phyloP scores from a whole-genome alignment of 2,113 vertebrate species.

The Xenopus tropicalis region UCB_Xtro_10.0 CM004446.2:57512501-57513000 shows the following conservation, averaged over 20 bases:
- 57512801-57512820: neutral
- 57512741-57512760: neutral
- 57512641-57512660: too few relatives aligned
- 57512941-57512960: constrained; percentile 33
- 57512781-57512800: too few relatives aligned
- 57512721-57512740: neutral
- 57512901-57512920: constrained; percentile 40
- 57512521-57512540: too few relatives aligned
- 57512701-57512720: neutral
- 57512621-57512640: too few relatives aligned
- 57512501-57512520: too few relatives aligned
- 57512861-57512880: constrained; percentile 23
- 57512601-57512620: too few relatives aligned
- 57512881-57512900: constrained; percentile 33
- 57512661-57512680: too few relatives aligned
- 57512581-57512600: too few relatives aligned
- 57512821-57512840: constrained; percentile 19
- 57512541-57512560: constrained; percentile 10
- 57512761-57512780: too few relatives aligned
- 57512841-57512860: constrained; percentile 14
- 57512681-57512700: too few relatives aligned
- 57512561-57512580: too few relatives aligned
- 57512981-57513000: constrained; percentile 39
- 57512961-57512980: constrained; percentile 35
- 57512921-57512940: constrained; percentile 28